Base-by-base conservation (phyloP, 2,797 vertebrate species). In the Coendou prehensilis region DNA sequence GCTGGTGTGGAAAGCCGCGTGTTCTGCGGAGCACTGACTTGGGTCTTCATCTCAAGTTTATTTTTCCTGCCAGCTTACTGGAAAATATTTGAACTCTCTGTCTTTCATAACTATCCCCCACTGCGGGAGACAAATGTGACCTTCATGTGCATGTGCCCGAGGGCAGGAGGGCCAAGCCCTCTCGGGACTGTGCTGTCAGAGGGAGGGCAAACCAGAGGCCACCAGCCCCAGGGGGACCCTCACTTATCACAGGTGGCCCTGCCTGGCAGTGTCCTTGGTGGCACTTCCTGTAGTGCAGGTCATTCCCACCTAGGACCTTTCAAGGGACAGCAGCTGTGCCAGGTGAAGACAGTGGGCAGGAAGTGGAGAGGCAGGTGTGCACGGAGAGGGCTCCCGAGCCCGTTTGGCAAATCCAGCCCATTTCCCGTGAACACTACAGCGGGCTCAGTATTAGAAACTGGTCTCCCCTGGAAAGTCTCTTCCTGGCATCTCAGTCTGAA, bases 401-500 rank as follows among this genome's bases (percentile, higher is more conserved):
- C 15, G 4, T 63, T 23, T 23, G n/a, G 59, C 89, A n/a, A 17
- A 54, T 57, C n/a, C 83, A 37, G 47, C 61, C 81, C 3, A 0
- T 92, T 61, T 67, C 10, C 0, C 22, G 5, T 3, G 84, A 59
- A 28, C 33, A 4, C 63, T 71, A 1, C 89, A 6, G 0, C 3
- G 4, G 5, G 4, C 75, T 15, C 22, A 6, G 37, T n/a, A 73
- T 45, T 41, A 18, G 56, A n/a, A 52, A 3, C 23, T 1, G 56
- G 57, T 45, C 50, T 91, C 14, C 57, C 33, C 18, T 54, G 15
- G 56, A 73, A 56, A 1, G 30, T 4, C 10, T n/a, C 45, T 17
- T 1, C 15, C 45, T 13, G 22, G 37, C 1, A 0, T 6, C 80
- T 85, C 89, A 1, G 0, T 11, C 2, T 3, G 13, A 41, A 20